phyloP scores from a whole-genome alignment of 2,797 vertebrate genomes.

The Pterois miles region DNA sequence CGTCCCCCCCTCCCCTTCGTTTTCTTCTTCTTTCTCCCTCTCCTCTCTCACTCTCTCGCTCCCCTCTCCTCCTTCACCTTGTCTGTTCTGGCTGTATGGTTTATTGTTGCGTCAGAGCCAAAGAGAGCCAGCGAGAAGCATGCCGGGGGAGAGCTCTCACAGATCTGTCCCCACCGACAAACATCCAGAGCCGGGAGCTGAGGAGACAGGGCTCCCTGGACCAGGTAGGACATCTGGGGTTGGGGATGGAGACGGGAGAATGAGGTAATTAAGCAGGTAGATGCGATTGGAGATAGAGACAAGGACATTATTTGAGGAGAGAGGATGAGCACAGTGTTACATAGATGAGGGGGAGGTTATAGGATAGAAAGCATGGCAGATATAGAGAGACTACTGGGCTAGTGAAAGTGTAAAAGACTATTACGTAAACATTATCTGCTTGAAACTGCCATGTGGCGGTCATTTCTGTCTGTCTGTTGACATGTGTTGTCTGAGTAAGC shows the following conservation, averaged over 20 bases:
- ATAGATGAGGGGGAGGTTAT: neutral
- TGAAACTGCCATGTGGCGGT: slow-evolving; percentile 13
- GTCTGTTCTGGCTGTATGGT: slow-evolving; percentile 73
- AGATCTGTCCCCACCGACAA: slow-evolving; percentile 76
- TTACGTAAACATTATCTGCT: slow-evolving; percentile 15
- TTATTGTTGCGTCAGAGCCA: slow-evolving; percentile 78
- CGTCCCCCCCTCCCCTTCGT: slow-evolving; percentile 33
- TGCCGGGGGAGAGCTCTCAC: slow-evolving; percentile 82
- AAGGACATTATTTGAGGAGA: neutral
- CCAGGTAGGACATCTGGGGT: slow-evolving; percentile 77
- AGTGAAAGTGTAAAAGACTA: neutral
- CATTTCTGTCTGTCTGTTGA: slow-evolving; percentile 38
- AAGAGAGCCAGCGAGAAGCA: slow-evolving; percentile 71
- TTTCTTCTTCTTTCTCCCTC: slow-evolving; percentile 4
- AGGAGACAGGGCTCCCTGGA: slow-evolving; percentile 79
- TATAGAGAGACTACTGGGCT: neutral
- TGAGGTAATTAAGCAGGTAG: neutral
- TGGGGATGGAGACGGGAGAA: slow-evolving; percentile 2
- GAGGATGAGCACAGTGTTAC: neutral
- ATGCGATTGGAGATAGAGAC: neutral
- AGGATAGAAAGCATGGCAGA: neutral
- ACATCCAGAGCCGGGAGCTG: slow-evolving; percentile 69
- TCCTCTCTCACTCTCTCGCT: slow-evolving; percentile 49
- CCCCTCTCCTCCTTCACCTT: slow-evolving; percentile 69
- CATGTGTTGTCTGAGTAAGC: slow-evolving; percentile 29